Percentiles rank a stretch among this genome's conserved stretches.
Conservation (phyloP, 2,888 invertebrate genomes). For the Agonopterix alstromeriana region DNA sequence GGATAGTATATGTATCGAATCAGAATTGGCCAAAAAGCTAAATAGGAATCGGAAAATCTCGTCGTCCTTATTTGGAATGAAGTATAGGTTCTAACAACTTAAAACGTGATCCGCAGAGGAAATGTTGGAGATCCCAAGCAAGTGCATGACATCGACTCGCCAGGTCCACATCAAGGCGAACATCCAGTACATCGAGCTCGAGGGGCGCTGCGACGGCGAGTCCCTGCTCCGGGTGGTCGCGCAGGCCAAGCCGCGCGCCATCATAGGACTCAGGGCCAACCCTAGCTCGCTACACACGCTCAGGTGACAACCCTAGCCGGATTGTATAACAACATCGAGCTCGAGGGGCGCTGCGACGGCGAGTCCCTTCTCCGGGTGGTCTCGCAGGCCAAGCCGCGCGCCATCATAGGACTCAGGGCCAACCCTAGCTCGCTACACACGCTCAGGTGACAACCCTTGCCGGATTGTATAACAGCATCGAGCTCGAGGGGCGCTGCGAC, state of each 20-base stretch:
- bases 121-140: constrained; percentile 88
- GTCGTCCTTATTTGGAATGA: no score
- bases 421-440: constrained; percentile 27
- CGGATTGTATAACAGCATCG: constrained; percentile 78
- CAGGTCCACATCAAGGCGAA: constrained; percentile 88
- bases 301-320: constrained; percentile 21
- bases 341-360: constrained; percentile 95
- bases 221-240: constrained; percentile 88
- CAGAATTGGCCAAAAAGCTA: no score
- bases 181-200: constrained; percentile 97
- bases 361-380: constrained; percentile 90
- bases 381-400: constrained; percentile 86
- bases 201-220: constrained; percentile 93
- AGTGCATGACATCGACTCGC: constrained; percentile 86
- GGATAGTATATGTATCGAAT: no score
- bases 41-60: no score
- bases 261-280: constrained; percentile 76
- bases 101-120: constrained; percentile 37
- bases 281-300: constrained; percentile 32
- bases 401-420: constrained; percentile 79
- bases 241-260: constrained; percentile 86
- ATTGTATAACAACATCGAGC: constrained; percentile 83
- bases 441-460: constrained; percentile 27
- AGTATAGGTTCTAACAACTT: no score
- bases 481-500: constrained; percentile 96